Base-by-base conservation (phyloP, 2,888 invertebrate species). In the Trilocha varians region DNA sequence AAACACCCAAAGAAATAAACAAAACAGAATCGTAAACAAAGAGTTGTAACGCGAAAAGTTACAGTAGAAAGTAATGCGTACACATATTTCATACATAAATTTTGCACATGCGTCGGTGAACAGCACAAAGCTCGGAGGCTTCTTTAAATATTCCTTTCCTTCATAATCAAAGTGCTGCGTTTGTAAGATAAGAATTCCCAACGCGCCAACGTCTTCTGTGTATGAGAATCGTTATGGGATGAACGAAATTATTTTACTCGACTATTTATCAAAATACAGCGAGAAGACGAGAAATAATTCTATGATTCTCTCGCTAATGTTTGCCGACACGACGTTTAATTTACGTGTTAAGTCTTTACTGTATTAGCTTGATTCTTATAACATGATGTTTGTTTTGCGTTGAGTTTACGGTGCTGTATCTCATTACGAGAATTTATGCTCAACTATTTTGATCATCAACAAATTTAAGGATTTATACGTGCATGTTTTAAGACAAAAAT, bases 131-230 rank as follows among this genome's bases (percentile, higher is more conserved):
- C 68, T 68, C 62, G 55, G 69, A 70, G 64, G 69, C 70, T 71
- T 78, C 75, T 78, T 80, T 75, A 79, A 82, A 82, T 80, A 84
- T 83, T 80, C 78, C 73, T 73, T 73, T 71, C 72, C 65, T 71
- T 74, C 70, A 73, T 80, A 83, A 82, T 84, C 82, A 83, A 80
- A 82, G 75, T 77, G 77, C 79, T 83, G 80, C 67, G 79, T 82
- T 71, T 59, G 66, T 60, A 57, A 76, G 83, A 83, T 84, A 83
- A 83, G 82, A 79, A 82, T 80, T 78, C 75, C 71, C 72, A 48
- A 60, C 70, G 74, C 72, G 70, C 70, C 66, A 57, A 64, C 61
- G 66, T 56, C 56, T 55, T 57, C 63, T 63, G 59, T 63, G 63
- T 65, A 62, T 64, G 65, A 59, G 60, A 70, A 65, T 70, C 72